Conservation (phyloP, 1,140 invertebrate genomes). For the Zaprionus camerounensis region DNA sequence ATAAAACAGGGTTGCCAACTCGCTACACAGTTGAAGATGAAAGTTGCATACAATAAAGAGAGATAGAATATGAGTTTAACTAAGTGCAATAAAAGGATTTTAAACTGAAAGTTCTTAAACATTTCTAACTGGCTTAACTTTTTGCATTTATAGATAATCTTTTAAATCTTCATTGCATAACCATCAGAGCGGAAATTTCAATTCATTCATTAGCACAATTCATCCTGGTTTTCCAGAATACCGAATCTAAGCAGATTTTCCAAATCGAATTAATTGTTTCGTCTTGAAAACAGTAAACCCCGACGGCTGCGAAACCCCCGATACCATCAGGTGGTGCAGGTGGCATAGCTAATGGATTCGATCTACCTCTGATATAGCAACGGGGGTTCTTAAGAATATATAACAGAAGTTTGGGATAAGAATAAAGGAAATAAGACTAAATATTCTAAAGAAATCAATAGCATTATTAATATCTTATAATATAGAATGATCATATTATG, state of each 20-base stretch:
- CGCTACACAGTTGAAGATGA: slow-evolving; percentile 2
- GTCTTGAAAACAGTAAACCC: background rate
- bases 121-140: background rate
- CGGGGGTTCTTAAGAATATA: background rate
- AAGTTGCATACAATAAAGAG: slow-evolving; percentile 8
- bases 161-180: no score
- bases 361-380: background rate
- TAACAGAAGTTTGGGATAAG: background rate
- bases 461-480: no score
- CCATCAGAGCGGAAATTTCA: no score
- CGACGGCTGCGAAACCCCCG: background rate
- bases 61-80: background rate
- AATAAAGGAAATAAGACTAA: background rate
- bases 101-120: background rate
- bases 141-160: background rate
- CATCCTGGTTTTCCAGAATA: background rate
- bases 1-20: slow-evolving; percentile 17
- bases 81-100: background rate
- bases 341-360: background rate
- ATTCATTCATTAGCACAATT: no score
- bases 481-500: no score
- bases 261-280: slow-evolving; percentile 37
- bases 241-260: slow-evolving; percentile 10
- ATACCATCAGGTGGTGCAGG: background rate
- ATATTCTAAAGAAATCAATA: background rate